phyloP scores from a whole-genome alignment of 2,797 vertebrate genomes.

The Hapalemur alaotrensis region DNA sequence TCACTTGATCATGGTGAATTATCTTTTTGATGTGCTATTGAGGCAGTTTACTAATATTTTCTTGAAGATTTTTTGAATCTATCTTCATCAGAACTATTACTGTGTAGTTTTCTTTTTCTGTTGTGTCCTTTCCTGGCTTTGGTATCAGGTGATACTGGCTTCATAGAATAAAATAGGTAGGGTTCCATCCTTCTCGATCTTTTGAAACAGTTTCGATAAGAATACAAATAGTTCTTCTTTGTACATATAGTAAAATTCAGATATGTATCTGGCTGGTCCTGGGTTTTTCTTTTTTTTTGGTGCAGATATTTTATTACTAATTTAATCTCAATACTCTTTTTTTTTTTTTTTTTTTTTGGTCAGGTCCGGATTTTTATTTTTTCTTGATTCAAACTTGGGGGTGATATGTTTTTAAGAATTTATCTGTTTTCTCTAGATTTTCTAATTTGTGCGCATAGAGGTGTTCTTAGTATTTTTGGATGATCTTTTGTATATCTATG shows the following conservation, averaged over 20 bases:
- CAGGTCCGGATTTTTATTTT: neutral
- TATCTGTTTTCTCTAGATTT: neutral
- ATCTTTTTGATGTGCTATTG: neutral
- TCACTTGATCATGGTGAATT: neutral
- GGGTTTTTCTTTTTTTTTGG: too few species aligned
- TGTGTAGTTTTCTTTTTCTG: neutral
- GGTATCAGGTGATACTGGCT: neutral
- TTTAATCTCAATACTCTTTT: neutral
- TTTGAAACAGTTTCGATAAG: neutral
- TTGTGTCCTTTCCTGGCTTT: neutral
- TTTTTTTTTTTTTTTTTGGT: neutral
- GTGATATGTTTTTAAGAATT: neutral
- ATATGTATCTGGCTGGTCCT: neutral
- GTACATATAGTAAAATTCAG: neutral
- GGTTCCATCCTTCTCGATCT: neutral
- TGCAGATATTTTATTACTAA: neutral
- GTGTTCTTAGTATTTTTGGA: neutral
- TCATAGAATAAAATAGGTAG: neutral
- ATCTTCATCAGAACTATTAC: neutral
- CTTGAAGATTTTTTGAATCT: neutral
- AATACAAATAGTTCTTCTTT: neutral
- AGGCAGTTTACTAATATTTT: neutral
- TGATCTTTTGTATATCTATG: neutral
- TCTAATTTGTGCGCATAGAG: neutral
- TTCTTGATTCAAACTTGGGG: neutral